A percentile compares a stretch with the other conserved stretches of the same genome.
phyloP scores from a whole-genome alignment of 1,140 invertebrate species.

The Apis dorsata region DNA sequence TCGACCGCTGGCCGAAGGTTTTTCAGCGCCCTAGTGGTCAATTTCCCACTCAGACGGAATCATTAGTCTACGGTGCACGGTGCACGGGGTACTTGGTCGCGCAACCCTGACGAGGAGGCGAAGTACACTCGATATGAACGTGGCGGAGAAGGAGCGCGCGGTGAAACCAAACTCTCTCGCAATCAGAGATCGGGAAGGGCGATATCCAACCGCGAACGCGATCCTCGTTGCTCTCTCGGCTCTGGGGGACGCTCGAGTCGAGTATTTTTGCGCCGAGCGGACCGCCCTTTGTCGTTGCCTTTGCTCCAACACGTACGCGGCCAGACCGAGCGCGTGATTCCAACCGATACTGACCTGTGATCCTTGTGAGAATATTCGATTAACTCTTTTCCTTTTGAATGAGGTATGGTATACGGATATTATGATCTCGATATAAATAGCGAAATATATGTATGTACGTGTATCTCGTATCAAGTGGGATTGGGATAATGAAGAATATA shows the following conservation, averaged over 20 bases:
- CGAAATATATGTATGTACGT: no score
- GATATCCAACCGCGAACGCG: conserved; percentile 24
- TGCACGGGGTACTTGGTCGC: conserved; percentile 61
- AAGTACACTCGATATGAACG: conserved; percentile 71
- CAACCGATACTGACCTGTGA: not conserved
- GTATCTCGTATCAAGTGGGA: no score
- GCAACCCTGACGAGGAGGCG: conserved; percentile 54
- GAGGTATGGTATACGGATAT: no score
- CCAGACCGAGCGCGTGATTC: not conserved
- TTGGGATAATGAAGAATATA: no score
- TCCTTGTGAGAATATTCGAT: no score
- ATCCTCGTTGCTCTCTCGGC: conserved; percentile 15
- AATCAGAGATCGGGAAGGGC: conserved; percentile 55
- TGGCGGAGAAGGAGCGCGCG: conserved; percentile 44
- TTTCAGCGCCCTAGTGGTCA: conserved; percentile 75
- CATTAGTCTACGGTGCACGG: conserved; percentile 70
- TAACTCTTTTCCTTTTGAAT: no score
- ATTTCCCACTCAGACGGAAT: conserved; percentile 78
- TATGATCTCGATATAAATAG: no score
- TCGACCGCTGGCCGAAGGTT: conserved; percentile 68
- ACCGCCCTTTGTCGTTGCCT: conserved; percentile 4
- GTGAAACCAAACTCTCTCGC: conserved; percentile 70
- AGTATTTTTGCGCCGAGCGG: conserved; percentile 11
- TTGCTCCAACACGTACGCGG: conserved; percentile 1
- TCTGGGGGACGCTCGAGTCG: not conserved